Base-by-base conservation (phyloP, 2,113 vertebrate genomes). In the Ailurus styani region DNA sequence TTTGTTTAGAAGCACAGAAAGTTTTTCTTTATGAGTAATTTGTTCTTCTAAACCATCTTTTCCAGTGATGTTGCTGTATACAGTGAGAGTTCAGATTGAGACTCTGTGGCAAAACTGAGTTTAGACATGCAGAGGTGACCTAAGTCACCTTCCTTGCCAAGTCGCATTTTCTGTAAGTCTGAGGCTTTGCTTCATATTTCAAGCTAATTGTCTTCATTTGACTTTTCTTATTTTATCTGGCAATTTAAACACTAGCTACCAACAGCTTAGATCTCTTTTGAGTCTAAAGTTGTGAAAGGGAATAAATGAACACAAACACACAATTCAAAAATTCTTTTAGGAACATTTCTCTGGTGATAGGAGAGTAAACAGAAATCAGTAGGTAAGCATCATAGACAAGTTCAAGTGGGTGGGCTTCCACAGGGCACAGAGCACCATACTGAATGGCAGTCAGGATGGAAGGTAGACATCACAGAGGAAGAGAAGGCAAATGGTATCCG, bases 351-450 rank as follows among this genome's bases (percentile, higher is more conserved):
- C 27, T 57, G 60, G 21, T 72, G 20, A 60, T 45, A 68, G 29
- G n/a, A 79, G 34, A 70, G 42, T 50, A 47, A 95, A 60, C 42
- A 83, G 45, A 25, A 47, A 42, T 34, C 31, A 50, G 11, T 13
- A 84, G 14, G 4, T 2, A 5, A 42, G 62, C 45, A 25, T 2
- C 42, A 2, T 37, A 42, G 25, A 57, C 31, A 45, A 45, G 4
- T 25, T 75, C 60, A 55, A 25, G 8, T 14, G 21, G 37, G 29
- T 13, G 29, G 47, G 29, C 62, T 66, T 50, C 68, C 25, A 8
- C 25, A 27, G 5, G 23, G 7, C 25, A 0, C 2, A 0, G 4
- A 42, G 3, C 20, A 10, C 37, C 31, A 50, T 47, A 47, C 0
- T 40, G 50, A 66, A 81, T 79, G 70, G n/a, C 27, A 72, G 34